phyloP scores from a whole-genome alignment of 2,888 invertebrate genomes.

The Choristoneura rosaceana region DNA sequence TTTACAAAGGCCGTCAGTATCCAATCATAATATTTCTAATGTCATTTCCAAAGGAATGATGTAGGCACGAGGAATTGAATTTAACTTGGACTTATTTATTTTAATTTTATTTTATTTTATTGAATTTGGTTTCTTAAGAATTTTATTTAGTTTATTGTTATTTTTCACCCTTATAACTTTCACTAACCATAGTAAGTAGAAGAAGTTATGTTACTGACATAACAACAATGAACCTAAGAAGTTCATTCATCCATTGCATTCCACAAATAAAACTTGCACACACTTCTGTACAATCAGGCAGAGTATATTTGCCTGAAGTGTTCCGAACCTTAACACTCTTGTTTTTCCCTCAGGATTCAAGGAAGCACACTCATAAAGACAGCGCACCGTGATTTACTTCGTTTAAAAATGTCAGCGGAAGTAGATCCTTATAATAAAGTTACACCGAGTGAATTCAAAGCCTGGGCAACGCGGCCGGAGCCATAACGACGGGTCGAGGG shows the following conservation, averaged over 20 bases:
- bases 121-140: no score
- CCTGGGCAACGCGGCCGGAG: conserved; percentile 17
- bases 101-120: no score
- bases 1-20: no score
- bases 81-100: no score
- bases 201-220: no score
- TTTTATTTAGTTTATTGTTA: no score
- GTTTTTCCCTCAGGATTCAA: background rate
- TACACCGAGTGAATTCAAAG: conserved; percentile 37
- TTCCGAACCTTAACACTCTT: background rate
- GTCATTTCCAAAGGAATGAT: no score
- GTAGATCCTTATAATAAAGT: conserved; percentile 22
- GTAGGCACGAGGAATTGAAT: no score
- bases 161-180: no score
- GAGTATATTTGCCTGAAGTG: background rate
- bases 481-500: conserved; percentile 44
- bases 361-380: background rate
- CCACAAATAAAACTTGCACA: background rate
- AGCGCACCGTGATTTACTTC: conserved; percentile 7
- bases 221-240: no score
- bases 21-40: no score
- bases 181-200: no score
- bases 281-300: background rate
- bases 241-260: background rate
- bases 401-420: conserved; percentile 4